These are phyloP conservation scores for Solea senegalensis DNA, from an alignment of 2,113 vertebrate genomes.

Conservation along the genomic window DNA sequence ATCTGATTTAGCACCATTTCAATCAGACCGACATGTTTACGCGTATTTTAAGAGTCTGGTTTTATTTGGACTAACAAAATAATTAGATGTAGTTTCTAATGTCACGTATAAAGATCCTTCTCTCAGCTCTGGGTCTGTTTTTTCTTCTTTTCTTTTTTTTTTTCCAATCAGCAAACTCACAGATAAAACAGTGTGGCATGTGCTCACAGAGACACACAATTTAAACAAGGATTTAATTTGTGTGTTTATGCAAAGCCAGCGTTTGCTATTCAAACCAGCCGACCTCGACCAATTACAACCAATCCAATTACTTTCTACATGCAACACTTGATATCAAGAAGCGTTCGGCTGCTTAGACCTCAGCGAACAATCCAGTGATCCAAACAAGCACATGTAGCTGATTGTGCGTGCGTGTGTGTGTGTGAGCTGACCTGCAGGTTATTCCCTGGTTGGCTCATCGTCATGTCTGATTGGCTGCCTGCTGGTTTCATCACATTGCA, in stretches of 20 bases:
- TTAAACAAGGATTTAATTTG: constrained; percentile 64
- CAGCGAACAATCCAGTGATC: constrained; percentile 43
- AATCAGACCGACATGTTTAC: no score
- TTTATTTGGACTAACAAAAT: no score
- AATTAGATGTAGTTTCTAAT: no score
- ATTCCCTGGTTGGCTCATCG: constrained; percentile 66
- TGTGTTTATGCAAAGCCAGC: constrained; percentile 73
- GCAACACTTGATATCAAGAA: constrained; percentile 70
- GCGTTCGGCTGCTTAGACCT: constrained; percentile 41
- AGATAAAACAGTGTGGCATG: constrained; percentile 10
- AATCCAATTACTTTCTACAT: constrained; percentile 72
- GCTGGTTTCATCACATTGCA: constrained; percentile 76
- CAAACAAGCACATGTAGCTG: constrained; percentile 31
- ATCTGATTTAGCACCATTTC: no score
- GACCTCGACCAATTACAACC: constrained; percentile 75
- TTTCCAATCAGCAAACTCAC: constrained; percentile 15
- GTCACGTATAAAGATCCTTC: neutral
- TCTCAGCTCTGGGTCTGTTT: constrained; percentile 3
- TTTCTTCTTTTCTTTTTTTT: no score
- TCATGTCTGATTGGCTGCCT: constrained; percentile 73
- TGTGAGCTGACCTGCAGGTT: constrained; percentile 67
- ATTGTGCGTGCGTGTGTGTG: constrained; percentile 15
- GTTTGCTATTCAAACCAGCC: constrained; percentile 63
- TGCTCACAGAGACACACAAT: constrained; percentile 41
- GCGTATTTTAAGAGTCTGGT: no score